Evolutionary conservation across 2,797 vertebrate species (phyloP).

Genomic region (Anguilla obscura): DNA sequence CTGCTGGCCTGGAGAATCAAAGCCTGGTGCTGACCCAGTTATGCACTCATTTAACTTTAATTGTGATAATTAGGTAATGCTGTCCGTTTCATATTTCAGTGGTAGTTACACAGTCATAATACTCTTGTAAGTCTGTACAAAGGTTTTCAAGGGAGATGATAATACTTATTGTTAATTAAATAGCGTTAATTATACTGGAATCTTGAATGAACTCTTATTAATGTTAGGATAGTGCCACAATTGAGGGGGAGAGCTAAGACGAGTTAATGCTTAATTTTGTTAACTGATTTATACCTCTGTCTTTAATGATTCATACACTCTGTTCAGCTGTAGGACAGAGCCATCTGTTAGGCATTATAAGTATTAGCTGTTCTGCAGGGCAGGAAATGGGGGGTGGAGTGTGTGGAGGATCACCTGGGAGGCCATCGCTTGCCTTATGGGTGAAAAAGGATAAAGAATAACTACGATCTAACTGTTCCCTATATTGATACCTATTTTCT

Average conservation of each 20-base stretch:
- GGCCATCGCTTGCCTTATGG: background rate
- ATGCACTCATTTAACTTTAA: background rate
- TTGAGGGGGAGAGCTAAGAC: background rate
- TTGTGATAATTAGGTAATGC: background rate
- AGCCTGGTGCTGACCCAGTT: background rate
- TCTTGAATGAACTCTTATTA: background rate
- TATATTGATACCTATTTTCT: too few species aligned
- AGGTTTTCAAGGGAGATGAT: background rate
- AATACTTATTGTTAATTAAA: background rate
- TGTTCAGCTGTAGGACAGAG: background rate
- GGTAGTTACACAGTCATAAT: background rate
- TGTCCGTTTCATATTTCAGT: background rate
- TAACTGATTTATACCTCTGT: background rate
- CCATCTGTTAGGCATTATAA: background rate
- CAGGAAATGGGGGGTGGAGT: background rate
- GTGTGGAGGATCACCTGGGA: background rate
- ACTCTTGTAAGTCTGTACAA: background rate
- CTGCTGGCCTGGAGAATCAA: background rate
- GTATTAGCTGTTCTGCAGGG: background rate
- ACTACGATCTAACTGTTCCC: too few species aligned
- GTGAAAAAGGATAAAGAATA: background rate
- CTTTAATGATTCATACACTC: background rate
- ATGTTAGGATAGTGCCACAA: background rate
- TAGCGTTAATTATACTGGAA: background rate
- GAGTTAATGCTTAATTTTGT: background rate